Percentiles rank a stretch among this genome's conserved stretches.
Conservation (phyloP, 2,113 vertebrate species). For the Pogona vitticeps region DNA sequence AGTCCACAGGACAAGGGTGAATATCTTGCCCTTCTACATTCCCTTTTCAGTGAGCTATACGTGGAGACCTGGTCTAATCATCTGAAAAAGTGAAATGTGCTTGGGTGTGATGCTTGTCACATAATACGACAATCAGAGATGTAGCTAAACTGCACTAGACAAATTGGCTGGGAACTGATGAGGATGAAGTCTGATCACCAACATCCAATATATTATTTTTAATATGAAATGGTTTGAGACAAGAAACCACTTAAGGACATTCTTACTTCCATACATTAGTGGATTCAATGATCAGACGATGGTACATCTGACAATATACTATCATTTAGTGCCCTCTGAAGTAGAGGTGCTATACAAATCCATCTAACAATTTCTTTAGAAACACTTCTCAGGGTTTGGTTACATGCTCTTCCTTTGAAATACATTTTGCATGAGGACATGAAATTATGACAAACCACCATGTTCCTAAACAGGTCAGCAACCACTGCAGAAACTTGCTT, state of each 20-base stretch:
- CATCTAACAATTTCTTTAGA: conserved; percentile 21
- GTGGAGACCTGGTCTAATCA: neutral
- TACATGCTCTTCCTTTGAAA: neutral
- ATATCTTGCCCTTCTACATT: neutral
- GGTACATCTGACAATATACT: conserved; percentile 13
- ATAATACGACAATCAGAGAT: neutral
- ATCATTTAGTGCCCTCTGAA: conserved; percentile 1
- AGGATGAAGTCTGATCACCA: conserved; percentile 21
- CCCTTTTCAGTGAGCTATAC: neutral
- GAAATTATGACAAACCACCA: conserved; percentile 2
- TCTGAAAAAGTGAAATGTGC: conserved; percentile 7
- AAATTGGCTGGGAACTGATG: neutral
- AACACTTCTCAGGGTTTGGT: neutral
- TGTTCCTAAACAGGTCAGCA: conserved; percentile 17
- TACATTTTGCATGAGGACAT: neutral
- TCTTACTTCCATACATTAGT: conserved; percentile 31
- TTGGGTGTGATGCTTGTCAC: neutral
- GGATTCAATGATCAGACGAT: conserved; percentile 13
- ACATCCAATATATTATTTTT: conserved; percentile 54
- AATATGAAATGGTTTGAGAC: conserved; percentile 65
- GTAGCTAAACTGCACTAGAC: neutral
- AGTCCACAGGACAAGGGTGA: neutral
- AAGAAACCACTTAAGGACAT: conserved; percentile 45
- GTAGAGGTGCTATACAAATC: neutral
- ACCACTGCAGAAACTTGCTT: conserved; percentile 22